A percentile compares a stretch with the other conserved stretches of the same genome.
Conservation (phyloP, 2,113 vertebrate species). For the Pluvialis apricaria region DNA sequence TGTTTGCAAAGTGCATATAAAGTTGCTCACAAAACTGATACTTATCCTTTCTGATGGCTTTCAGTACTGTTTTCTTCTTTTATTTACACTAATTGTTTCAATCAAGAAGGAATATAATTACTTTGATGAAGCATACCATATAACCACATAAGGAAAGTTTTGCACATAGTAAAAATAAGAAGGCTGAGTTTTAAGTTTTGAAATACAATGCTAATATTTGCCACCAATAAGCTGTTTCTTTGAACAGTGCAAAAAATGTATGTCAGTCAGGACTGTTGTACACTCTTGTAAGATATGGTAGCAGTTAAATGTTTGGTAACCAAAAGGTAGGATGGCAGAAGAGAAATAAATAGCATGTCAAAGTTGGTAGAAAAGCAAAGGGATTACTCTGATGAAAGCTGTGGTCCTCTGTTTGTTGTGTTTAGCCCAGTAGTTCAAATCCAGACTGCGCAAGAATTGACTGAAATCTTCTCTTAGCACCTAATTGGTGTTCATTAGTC, state of each 20-base stretch:
- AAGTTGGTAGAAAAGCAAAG: not conserved
- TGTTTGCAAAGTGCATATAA: not conserved
- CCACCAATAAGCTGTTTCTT: not conserved
- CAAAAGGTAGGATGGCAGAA: not conserved
- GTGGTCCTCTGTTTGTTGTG: not conserved
- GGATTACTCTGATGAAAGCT: not conserved
- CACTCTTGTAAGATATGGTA: not conserved
- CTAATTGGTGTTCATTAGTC: not conserved
- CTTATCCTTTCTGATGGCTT: not conserved
- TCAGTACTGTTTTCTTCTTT: not conserved
- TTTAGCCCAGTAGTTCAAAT: not conserved
- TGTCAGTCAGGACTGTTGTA: not conserved
- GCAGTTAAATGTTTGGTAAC: not conserved
- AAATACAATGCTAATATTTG: not conserved
- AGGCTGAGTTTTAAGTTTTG: not conserved
- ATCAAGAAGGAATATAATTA: not conserved
- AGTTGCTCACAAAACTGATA: not conserved
- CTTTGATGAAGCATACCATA: not conserved
- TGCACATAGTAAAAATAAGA: not conserved
- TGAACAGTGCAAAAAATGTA: not conserved
- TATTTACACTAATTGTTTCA: not conserved
- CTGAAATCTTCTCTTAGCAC: not conserved
- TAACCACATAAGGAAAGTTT: not conserved
- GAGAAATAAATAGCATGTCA: not conserved
- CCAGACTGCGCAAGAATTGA: accelerated